Evolutionary conservation across 2,113 vertebrate genomes (phyloP).

Genomic region (Colossoma macropomum): DNA sequence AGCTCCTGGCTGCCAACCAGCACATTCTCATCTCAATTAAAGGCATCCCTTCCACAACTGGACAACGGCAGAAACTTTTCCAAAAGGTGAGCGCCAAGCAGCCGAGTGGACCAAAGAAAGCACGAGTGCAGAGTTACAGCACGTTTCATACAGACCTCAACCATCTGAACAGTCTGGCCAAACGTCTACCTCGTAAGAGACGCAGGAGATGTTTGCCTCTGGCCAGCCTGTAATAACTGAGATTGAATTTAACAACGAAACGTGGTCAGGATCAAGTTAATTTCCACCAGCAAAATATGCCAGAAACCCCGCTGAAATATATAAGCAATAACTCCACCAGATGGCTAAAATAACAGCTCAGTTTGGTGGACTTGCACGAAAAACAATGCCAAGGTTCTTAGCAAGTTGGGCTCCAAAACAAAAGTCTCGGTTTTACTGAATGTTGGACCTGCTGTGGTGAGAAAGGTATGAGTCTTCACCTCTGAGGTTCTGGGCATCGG

Average conservation of each 20-base stretch:
- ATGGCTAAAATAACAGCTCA: neutral
- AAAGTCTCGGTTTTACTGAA: slow-evolving; percentile 12
- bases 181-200: neutral
- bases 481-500: slow-evolving; percentile 56
- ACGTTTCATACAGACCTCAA: slow-evolving; percentile 13
- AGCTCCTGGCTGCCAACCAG: neutral
- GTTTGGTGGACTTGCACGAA: slow-evolving; percentile 13
- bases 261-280: slow-evolving; percentile 46
- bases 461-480: slow-evolving; percentile 56
- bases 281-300: slow-evolving; percentile 44
- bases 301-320: slow-evolving; percentile 34
- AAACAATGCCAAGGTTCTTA: slow-evolving; percentile 23
- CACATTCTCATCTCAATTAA: slow-evolving; percentile 10
- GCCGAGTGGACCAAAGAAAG: neutral
- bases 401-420: neutral
- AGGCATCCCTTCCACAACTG: neutral
- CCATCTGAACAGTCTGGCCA: slow-evolving; percentile 1
- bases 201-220: slow-evolving; percentile 3
- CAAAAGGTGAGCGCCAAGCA: neutral
- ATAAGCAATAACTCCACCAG: slow-evolving; percentile 17
- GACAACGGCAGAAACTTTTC: neutral
- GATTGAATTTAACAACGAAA: slow-evolving; percentile 42
- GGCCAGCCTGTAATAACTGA: slow-evolving; percentile 12
- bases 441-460: neutral
- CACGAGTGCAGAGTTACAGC: neutral